Conservation (phyloP, 2,113 vertebrate species). For the Labrus mixtus region DNA sequence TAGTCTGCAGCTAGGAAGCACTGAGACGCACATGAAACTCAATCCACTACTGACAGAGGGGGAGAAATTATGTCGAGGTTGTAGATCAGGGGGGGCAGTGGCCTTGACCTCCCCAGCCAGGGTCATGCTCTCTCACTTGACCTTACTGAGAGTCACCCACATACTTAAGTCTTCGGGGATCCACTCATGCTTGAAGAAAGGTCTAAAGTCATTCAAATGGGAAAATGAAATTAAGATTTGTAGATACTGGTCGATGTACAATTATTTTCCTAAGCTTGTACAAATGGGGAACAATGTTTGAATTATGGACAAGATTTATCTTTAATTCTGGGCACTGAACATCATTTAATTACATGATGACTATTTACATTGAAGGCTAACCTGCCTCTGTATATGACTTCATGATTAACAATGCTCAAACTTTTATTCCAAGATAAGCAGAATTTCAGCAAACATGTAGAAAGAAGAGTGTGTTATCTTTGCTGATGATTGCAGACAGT, state of each 20-base stretch:
- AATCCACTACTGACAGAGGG: constrained; percentile 62
- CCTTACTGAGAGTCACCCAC: constrained; percentile 50
- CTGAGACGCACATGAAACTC: constrained; percentile 52
- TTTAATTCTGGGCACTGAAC: too few species aligned
- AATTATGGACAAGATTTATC: too few species aligned
- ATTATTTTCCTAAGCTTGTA: background rate
- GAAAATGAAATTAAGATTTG: background rate
- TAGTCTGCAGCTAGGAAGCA: constrained; percentile 11
- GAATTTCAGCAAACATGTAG: too few species aligned
- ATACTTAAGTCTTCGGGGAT: constrained; percentile 42
- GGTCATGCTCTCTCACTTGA: constrained; percentile 57
- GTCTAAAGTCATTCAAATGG: constrained; percentile 3
- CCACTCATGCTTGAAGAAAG: background rate
- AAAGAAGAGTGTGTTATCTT: too few species aligned
- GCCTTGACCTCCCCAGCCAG: constrained; percentile 69
- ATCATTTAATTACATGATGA: too few species aligned
- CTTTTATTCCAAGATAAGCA: too few species aligned
- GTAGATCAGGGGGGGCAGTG: constrained; percentile 56
- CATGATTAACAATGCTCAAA: too few species aligned
- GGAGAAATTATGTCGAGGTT: constrained; percentile 71
- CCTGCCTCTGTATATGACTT: too few species aligned
- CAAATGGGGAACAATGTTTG: background rate
- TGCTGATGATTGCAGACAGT: background rate
- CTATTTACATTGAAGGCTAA: too few species aligned
- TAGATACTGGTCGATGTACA: background rate